phyloP scores from a whole-genome alignment of 1,140 invertebrate species.

The Asbolus verrucosus region DNA sequence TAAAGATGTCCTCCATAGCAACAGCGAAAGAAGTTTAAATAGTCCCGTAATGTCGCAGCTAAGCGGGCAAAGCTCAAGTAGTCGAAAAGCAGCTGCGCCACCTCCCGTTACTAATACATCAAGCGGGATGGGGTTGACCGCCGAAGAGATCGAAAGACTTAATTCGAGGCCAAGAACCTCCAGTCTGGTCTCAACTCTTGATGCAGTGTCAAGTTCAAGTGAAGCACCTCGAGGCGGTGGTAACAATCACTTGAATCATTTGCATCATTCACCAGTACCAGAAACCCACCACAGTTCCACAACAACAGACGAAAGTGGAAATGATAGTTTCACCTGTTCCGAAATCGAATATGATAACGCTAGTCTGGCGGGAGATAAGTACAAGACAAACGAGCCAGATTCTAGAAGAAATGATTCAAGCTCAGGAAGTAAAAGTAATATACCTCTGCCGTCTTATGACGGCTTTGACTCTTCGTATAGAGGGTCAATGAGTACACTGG shows the following conservation, averaged over 20 bases:
- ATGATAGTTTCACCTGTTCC: constrained; percentile 97
- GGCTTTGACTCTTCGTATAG: constrained; percentile 94
- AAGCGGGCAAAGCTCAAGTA: constrained; percentile 84
- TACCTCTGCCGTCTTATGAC: constrained; percentile 84
- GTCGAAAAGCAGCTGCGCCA: constrained; percentile 73
- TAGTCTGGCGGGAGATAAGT: constrained; percentile 84
- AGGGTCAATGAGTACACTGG: constrained; percentile 91
- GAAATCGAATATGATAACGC: constrained; percentile 97
- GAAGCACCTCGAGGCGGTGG: constrained; percentile 76
- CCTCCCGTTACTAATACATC: constrained; percentile 71
- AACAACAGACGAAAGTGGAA: constrained; percentile 93
- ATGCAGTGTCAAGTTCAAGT: constrained; percentile 92
- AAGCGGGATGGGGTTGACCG: constrained; percentile 84
- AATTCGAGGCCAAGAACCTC: constrained; percentile 88
- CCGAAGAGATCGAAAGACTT: constrained; percentile 92
- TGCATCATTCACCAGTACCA: constrained; percentile 77
- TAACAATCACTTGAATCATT: constrained; percentile 71
- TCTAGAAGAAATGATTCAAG: constrained; percentile 72
- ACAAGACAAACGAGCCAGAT: constrained; percentile 77
- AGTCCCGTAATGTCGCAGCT: constrained; percentile 92
- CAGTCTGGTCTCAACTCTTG: constrained; percentile 91
- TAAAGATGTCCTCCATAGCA: constrained; percentile 85
- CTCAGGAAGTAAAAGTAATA: constrained; percentile 68
- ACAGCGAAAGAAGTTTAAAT: constrained; percentile 90
- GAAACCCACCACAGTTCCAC: constrained; percentile 83